phyloP scores from a whole-genome alignment of 2,113 vertebrate species.

The Piprites chloris region DNA sequence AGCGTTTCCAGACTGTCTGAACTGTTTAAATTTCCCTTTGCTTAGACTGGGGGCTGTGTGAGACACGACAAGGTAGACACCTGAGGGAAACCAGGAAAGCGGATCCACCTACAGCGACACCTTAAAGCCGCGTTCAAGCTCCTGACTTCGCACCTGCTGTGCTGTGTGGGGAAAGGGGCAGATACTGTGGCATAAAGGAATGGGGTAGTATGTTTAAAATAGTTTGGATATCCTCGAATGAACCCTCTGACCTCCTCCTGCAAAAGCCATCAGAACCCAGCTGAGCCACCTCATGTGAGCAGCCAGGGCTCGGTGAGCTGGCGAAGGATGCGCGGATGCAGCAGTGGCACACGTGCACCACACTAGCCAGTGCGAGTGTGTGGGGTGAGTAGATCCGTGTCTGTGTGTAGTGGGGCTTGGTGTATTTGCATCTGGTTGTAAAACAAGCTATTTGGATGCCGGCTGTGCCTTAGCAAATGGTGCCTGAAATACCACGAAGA shows the following conservation, averaged over 20 bases:
- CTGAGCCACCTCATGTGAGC: background rate
- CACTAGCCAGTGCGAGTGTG: background rate
- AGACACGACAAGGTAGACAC: background rate
- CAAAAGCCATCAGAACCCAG: background rate
- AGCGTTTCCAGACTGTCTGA: background rate
- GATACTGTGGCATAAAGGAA: background rate
- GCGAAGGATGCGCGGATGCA: fast-evolving
- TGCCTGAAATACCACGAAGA: background rate
- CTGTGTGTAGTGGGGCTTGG: background rate
- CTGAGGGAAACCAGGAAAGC: background rate
- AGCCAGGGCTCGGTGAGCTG: background rate
- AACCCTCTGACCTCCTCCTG: background rate
- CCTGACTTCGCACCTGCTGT: background rate
- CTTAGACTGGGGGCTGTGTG: background rate
- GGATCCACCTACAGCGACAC: background rate
- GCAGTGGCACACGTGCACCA: background rate
- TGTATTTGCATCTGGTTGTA: background rate
- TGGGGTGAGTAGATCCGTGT: background rate
- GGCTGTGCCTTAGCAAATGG: background rate
- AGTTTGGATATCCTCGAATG: background rate
- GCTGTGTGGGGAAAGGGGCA: background rate
- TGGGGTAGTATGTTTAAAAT: background rate
- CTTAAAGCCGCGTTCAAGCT: background rate
- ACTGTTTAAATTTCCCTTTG: background rate
- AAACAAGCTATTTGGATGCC: background rate